phyloP scores from a whole-genome alignment of 2,888 invertebrate genomes.

The Thecophora atra region DNA sequence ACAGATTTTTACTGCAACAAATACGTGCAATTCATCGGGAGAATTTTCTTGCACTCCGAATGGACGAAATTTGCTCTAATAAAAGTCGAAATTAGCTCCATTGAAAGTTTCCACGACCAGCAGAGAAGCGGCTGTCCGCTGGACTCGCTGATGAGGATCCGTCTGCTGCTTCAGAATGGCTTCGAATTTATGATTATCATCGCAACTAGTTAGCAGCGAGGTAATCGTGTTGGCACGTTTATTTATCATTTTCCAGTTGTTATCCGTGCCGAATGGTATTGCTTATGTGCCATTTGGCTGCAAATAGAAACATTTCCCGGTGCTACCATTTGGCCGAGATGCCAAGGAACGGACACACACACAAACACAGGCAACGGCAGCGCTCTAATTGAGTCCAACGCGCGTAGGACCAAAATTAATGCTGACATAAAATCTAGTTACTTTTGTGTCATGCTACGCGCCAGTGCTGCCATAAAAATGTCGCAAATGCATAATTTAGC shows the following conservation, averaged over 20 bases:
- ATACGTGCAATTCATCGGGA: no score
- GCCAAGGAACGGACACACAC: background rate
- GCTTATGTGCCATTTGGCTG: conserved; percentile 16
- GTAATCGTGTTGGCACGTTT: conserved; percentile 12
- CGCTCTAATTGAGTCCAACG: conserved; percentile 24
- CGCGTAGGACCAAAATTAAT: conserved; percentile 37
- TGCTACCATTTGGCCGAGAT: conserved; percentile 10
- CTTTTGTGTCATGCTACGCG: conserved; percentile 22
- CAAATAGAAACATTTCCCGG: conserved; percentile 34
- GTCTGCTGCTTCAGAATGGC: background rate
- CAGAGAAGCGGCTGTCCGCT: no score
- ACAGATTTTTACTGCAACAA: no score
- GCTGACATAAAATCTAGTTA: conserved; percentile 41
- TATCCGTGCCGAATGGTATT: conserved; percentile 20
- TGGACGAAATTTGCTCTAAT: background rate
- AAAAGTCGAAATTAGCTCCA: background rate
- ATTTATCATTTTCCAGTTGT: conserved; percentile 16
- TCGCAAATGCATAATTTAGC: conserved; percentile 42
- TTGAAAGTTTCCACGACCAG: no score
- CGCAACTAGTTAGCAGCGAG: conserved; percentile 38
- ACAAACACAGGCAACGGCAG: background rate
- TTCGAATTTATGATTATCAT: conserved; percentile 37
- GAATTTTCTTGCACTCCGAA: no score
- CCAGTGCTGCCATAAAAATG: conserved; percentile 35
- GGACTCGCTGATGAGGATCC: background rate